Percentiles rank a stretch among this genome's conserved stretches.
Evolutionary conservation across 2,888 invertebrate species (phyloP).

Genomic region (Dolomedes plantarius): DNA sequence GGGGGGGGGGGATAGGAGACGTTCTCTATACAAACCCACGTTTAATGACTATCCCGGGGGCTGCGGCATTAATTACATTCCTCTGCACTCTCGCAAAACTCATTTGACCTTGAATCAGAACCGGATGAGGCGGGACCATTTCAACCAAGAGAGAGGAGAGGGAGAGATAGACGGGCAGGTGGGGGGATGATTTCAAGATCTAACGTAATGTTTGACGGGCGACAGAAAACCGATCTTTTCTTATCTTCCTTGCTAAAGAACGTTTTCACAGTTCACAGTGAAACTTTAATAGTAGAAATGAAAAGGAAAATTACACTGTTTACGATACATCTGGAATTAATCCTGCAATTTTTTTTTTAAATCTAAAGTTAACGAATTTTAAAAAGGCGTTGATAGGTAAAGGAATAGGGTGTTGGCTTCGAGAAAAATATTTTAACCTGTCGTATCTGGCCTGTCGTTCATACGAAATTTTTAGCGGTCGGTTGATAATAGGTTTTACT

Average conservation of each 20-base stretch:
- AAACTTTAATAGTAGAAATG: too few species aligned
- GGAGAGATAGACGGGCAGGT: conserved; percentile 19
- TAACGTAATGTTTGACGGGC: too few species aligned
- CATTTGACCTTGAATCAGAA: conserved; percentile 43
- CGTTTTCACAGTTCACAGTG: too few species aligned
- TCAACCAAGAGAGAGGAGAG: background rate
- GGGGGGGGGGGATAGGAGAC: background rate
- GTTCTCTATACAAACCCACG: background rate
- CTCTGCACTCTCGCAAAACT: conserved; percentile 15
- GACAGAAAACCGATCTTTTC: too few species aligned
- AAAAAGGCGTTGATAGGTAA: background rate
- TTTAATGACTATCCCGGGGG: conserved; percentile 11
- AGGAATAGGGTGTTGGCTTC: background rate
- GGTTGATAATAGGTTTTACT: too few species aligned
- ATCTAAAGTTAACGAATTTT: too few species aligned
- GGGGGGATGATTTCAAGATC: background rate
- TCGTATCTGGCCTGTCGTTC: background rate
- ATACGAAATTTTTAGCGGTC: too few species aligned
- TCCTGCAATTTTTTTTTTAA: too few species aligned
- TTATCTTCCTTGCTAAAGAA: too few species aligned
- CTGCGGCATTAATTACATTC: conserved; percentile 42
- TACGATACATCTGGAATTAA: too few species aligned
- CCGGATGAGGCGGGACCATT: conserved; percentile 25
- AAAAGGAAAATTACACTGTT: too few species aligned
- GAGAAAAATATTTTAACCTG: background rate